Evolutionary conservation across 2,888 invertebrate genomes (phyloP).

Genomic region (Orthosia gothica): DNA sequence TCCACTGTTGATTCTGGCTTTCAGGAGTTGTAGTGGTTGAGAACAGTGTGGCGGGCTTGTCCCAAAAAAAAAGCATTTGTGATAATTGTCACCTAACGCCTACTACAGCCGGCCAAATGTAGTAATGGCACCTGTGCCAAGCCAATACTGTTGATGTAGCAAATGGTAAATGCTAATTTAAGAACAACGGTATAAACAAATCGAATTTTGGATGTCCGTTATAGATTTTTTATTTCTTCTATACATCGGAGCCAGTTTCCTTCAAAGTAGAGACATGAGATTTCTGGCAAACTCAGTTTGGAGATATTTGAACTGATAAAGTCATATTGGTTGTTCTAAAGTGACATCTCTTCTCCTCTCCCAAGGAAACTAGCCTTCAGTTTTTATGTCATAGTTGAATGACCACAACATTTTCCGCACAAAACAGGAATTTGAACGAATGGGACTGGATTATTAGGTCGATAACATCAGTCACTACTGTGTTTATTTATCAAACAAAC

Average conservation of each 20-base stretch:
- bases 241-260: not conserved
- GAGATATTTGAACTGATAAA: not conserved
- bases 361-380: not conserved
- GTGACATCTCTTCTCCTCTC: not conserved
- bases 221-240: not conserved
- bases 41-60: no score
- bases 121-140: no score
- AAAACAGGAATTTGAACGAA: not conserved
- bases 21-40: no score
- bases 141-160: not conserved
- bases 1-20: no score
- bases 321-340: not conserved
- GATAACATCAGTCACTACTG: not conserved
- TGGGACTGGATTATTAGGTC: not conserved
- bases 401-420: not conserved
- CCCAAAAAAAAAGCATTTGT: no score
- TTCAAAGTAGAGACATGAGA: not conserved
- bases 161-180: constrained; percentile 1
- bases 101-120: no score
- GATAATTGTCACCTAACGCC: no score
- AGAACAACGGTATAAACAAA: not conserved
- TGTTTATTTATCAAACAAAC: constrained; percentile 20
- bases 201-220: not conserved
- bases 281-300: no score
- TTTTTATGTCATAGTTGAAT: constrained; percentile 2